Evolutionary conservation across 2,113 vertebrate species (phyloP), one percentile per base, ranked within the genome.

Genomic region (Ahaetulla prasina): DNA sequence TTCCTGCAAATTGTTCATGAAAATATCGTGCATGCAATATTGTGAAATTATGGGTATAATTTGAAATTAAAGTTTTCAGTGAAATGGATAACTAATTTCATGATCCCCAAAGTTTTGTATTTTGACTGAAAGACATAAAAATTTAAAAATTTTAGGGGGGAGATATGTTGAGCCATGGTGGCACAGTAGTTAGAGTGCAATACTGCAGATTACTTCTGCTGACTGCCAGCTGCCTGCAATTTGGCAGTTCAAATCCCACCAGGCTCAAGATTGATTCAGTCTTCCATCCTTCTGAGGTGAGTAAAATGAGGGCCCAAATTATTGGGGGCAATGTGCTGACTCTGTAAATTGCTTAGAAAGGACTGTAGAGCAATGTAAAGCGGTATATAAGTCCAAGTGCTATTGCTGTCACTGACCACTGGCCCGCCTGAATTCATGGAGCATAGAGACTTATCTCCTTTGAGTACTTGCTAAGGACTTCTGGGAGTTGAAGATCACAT

Each of bases 21-120:
- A 89, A 88, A 9, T 55, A 9, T 87, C 5, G 8, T 4, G 8
- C 5, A 7, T 92, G 20, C 49, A 57, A 25, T 93, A 87, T 50
- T 27, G 30, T 25, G 49, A 57, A 57, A 89, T 14, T 0, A 11
- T 43, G 93, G 92, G 87, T 94, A 94, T n/a, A 94, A 52, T 52
- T 88, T 39, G 74, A 94, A 94, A 39, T 39, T 43, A 91, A 88
- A 30, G 0, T 68, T 89, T 93, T 91, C 74, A 30, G 0, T 16
- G 1, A 63, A 68, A 49, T 25, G 27, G 3, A 55, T 88, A 45
- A 2, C 2, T 89, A 88, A 92, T 9, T 3, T 49, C 49, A 50
- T 20, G 14, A 87, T 45, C 27, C 52, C 47, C 49, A 87, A 87
- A 18, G 4, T 35, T 39, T 39, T 57, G 35, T 12, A 39, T 39